These are phyloP conservation scores for Eclectus roratus DNA, from an alignment of 2,113 vertebrate genomes.

Conservation along the genomic window DNA sequence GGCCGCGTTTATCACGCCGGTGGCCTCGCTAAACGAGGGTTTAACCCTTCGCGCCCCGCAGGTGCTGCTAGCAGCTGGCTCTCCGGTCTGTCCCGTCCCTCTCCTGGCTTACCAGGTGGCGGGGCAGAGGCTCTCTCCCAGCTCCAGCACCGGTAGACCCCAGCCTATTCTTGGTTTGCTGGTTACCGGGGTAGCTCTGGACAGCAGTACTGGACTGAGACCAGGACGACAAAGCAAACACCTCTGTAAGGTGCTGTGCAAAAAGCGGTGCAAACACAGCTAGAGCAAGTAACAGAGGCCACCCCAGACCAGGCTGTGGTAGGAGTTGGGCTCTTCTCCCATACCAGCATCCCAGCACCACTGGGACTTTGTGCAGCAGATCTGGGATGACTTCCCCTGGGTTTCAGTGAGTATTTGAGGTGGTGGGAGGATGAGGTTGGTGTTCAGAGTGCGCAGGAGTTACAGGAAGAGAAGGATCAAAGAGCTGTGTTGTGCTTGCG, in stretches of 20 bases:
- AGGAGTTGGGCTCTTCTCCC: neutral
- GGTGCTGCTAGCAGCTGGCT: neutral
- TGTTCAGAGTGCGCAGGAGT: rapidly evolving
- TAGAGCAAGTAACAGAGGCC: neutral
- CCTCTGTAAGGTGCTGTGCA: neutral
- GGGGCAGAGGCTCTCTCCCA: neutral
- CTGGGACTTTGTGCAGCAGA: neutral
- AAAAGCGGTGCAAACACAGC: neutral
- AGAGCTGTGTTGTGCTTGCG: neutral
- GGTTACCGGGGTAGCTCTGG: neutral
- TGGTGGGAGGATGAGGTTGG: neutral
- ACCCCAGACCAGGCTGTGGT: neutral
- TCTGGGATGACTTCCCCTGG: neutral
- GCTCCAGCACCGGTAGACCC: neutral
- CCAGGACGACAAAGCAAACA: neutral
- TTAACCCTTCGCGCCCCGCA: neutral
- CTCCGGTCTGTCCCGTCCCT: neutral
- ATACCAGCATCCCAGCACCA: neutral
- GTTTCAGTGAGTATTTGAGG: neutral
- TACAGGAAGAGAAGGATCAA: neutral
- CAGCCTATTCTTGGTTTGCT: neutral
- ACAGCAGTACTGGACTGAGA: neutral
- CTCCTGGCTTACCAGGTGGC: rapidly evolving
- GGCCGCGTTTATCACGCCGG: neutral
- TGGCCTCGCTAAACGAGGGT: neutral